Evolutionary conservation across 2,888 invertebrate genomes (phyloP).

Genomic region (Hypomecis atomaria): DNA sequence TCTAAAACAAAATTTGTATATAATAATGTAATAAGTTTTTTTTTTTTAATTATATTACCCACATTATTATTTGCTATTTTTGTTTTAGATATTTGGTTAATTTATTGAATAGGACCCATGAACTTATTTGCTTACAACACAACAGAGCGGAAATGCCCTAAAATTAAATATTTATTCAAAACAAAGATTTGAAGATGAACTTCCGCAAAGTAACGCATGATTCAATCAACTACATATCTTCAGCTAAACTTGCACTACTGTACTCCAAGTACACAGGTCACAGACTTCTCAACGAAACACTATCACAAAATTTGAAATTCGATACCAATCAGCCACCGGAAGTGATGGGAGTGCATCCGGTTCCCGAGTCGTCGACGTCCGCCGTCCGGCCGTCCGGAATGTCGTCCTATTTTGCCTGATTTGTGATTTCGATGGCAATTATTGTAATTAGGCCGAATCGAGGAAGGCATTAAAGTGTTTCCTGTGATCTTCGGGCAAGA

Average conservation of each 20-base stretch:
- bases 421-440: slow-evolving; percentile 32
- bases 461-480: slow-evolving; percentile 28
- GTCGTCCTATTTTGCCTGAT: neutral
- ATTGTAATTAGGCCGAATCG: slow-evolving; percentile 34
- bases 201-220: too few species aligned
- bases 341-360: slow-evolving; percentile 31
- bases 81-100: too few species aligned
- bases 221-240: too few species aligned
- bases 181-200: too few species aligned
- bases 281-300: slow-evolving; percentile 32
- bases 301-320: slow-evolving; percentile 58
- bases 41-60: too few species aligned
- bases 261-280: neutral
- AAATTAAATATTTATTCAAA: too few species aligned
- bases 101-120: too few species aligned
- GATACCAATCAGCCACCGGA: slow-evolving; percentile 47
- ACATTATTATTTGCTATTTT: too few species aligned
- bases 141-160: too few species aligned
- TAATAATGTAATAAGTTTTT: too few species aligned
- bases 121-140: too few species aligned
- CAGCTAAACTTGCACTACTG: slow-evolving; percentile 1
- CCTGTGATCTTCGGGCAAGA: slow-evolving; percentile 22
- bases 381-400: slow-evolving; percentile 25
- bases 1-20: too few species aligned
- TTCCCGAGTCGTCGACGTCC: slow-evolving; percentile 13